Conservation (phyloP, 2,888 invertebrate species). For the Cheilosia grossa region DNA sequence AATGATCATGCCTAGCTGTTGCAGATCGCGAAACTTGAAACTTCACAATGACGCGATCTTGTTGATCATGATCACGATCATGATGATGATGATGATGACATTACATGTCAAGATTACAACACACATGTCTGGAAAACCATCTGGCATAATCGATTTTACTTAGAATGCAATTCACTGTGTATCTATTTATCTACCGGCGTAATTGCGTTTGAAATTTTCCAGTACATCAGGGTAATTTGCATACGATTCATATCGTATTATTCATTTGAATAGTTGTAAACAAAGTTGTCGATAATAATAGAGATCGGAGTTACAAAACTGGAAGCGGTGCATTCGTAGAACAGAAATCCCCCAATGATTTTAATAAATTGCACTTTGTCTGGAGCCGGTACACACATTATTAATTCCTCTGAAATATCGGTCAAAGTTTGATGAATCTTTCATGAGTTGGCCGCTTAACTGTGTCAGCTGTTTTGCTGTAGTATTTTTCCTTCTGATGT, state of each 20-base stretch:
- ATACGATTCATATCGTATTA: not conserved
- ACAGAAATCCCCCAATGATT: not conserved
- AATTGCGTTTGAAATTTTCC: slow-evolving; percentile 27
- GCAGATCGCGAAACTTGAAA: slow-evolving; percentile 5
- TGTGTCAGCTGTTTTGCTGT: too few relatives aligned
- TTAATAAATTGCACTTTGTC: too few relatives aligned
- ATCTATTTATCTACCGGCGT: slow-evolving; percentile 22
- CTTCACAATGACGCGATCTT: not conserved
- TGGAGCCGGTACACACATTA: too few relatives aligned
- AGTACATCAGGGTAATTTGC: slow-evolving; percentile 9
- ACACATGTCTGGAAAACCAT: slow-evolving; percentile 37
- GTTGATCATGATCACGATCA: not conserved
- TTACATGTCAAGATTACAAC: slow-evolving; percentile 40
- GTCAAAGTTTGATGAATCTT: too few relatives aligned
- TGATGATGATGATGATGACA: slow-evolving; percentile 67
- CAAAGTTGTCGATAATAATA: not conserved
- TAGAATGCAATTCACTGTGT: slow-evolving; percentile 38
- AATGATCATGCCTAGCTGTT: slow-evolving; percentile 13
- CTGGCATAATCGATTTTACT: slow-evolving; percentile 62
- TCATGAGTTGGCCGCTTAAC: too few relatives aligned
- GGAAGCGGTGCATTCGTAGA: not conserved
- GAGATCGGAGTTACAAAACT: not conserved
- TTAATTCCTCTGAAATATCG: too few relatives aligned
- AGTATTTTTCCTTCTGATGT: too few relatives aligned
- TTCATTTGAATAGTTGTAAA: not conserved